Base-by-base conservation (phyloP, 2,113 vertebrate species). In the Siphamia tubifer region DNA sequence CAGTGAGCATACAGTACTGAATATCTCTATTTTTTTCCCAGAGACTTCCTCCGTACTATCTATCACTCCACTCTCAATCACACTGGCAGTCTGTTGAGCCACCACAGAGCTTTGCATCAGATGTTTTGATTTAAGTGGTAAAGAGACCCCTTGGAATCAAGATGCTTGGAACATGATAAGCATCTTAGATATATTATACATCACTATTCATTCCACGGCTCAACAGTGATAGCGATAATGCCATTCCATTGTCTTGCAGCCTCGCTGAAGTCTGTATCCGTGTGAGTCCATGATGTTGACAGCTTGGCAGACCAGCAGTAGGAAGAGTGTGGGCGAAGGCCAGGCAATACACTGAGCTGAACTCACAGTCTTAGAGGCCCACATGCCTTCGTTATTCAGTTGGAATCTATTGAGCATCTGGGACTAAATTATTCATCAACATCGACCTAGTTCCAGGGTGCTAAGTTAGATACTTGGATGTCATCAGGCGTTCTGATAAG, bases 361-460 rank as follows among this genome's bases (percentile, higher is more conserved):
- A 79, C 70, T 84, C 82, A 40, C 68, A 72, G 84, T 81, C 83
- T 81, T 74, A 69, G 40, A 87, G 84, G 73, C 83, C 86, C 74
- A 74, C 84, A 81, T 30, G 75, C 82, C 82, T 87, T 86, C 83
- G 87, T 90, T 92, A 90, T 90, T 90, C 87, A 86, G 74, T 82
- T 74, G 80, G 79, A 89, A 83, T 90, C 82, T 87, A 90, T 90
- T 89, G 90, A 90, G 89, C 87, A 90, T 90, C 85, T 86, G 81
- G 81, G 86, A 80, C 77, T 92, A 83, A 89, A 91, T 88, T 86
- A 91, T 91, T 90, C 88, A 90, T 88, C 72, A 86, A 77, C 82
- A 82, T 88, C 84, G 87, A 91, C 91, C 90, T 85, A 90, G 86
- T 89, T 91, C 77, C 74, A 86, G 67, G 72, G 77, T 81, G 85